Base-by-base conservation (phyloP, 2,888 invertebrate genomes). In the Netelia inedita region DNA sequence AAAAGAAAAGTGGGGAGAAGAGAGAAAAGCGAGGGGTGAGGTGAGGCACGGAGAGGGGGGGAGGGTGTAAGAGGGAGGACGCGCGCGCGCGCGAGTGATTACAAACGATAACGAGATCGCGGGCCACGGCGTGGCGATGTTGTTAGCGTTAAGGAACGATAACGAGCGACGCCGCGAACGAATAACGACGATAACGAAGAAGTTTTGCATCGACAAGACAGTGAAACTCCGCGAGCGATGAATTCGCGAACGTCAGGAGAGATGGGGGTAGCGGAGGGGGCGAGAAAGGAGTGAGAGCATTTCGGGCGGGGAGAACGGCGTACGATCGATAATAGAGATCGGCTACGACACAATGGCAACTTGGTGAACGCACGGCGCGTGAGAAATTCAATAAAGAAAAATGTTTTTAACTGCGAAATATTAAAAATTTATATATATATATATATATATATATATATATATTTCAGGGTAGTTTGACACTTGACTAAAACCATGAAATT, bases 91-190 rank as follows among this genome's bases (percentile, higher is more conserved):
- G 80, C 80, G 75, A 85, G 85, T 83, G 85, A 88, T 87, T 86
- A 88, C 85, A 87, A 87, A 89, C 91, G 92, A 92, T 93, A 93
- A 92, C 93, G 91, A 92, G 93, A 87, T 87, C 84, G 83, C 63
- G 72, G 61, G 75, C 91, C 90, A 90, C 82, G 79, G 53, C 71
- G 82, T 81, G 82, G 90, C 90, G 92, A 92, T 93, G 93, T 93
- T 93, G 92, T 93, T 92, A 91, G 91, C 90, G 92, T 93, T 93
- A 92, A 92, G 91, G 75, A 86, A 86, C 85, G 87, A 88, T 87
- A 87, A 88, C 91, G 90, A 90, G 85, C 83, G 82, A 86, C 85
- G 86, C 75, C 82, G 63, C 81, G 59, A 79, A 82, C 91, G 91
- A 35, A 91, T 91, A 91, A 91, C 90, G 90, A 89, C 73, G 88